phyloP scores from a whole-genome alignment of 2,888 invertebrate genomes.

The Pandemis corylana region DNA sequence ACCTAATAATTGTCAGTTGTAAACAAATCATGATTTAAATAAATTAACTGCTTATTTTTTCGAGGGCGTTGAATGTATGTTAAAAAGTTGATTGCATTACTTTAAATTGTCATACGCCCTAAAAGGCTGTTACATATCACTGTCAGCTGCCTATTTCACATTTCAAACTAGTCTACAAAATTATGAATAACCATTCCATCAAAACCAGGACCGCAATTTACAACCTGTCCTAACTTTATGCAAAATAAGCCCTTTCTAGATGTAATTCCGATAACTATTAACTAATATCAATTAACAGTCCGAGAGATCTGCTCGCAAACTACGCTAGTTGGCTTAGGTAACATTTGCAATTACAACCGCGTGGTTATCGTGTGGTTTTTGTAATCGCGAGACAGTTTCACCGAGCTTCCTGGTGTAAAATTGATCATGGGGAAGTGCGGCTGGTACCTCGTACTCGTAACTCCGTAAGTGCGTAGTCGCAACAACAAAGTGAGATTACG shows the following conservation, averaged over 20 bases:
- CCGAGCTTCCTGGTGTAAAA: conserved; percentile 49
- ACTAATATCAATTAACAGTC: conserved; percentile 30
- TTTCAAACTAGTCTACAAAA: not conserved
- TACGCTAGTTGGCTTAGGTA: conserved; percentile 28
- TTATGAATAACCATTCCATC: not conserved
- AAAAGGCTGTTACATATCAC: not conserved
- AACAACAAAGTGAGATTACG: conserved; percentile 43
- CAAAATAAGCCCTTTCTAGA: conserved; percentile 17
- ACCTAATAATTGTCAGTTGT: not conserved
- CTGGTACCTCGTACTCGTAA: not conserved
- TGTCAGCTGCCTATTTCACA: not conserved
- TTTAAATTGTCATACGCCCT: not conserved
- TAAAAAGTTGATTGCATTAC: not conserved
- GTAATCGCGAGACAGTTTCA: conserved; percentile 51
- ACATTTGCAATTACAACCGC: conserved; percentile 45
- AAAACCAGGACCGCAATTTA: not conserved
- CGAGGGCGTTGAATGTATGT: conserved; percentile 23
- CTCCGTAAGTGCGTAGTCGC: conserved; percentile 37
- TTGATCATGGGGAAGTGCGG: conserved; percentile 47
- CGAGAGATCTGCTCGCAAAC: conserved; percentile 8
- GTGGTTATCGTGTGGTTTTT: conserved; percentile 52
- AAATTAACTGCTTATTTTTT: not conserved
- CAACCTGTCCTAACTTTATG: conserved; percentile 9
- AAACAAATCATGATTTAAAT: not conserved
- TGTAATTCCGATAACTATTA: conserved; percentile 20